Conservation (phyloP, 2,797 vertebrate species). For the Furcifer pardalis region DNA sequence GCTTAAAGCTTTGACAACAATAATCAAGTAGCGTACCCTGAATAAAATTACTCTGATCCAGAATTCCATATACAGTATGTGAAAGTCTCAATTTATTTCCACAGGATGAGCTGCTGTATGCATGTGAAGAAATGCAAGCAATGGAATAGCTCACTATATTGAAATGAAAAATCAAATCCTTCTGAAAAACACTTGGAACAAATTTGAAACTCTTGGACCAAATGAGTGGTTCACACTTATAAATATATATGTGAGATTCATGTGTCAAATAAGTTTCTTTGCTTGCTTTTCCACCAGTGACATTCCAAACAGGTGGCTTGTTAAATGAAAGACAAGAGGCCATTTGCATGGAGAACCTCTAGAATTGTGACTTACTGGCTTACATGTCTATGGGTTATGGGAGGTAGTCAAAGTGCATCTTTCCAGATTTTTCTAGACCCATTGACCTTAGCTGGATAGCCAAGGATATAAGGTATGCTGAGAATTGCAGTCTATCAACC, state of each 20-base stretch:
- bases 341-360: background rate
- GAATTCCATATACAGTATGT: background rate
- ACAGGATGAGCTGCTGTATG: too few species aligned
- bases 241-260: background rate
- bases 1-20: background rate
- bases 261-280: background rate
- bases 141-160: background rate
- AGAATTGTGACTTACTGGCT: background rate
- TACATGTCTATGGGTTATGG: background rate
- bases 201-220: background rate
- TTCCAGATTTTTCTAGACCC: too few species aligned
- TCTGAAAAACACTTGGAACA: background rate
- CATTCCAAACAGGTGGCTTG: background rate
- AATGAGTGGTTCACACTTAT: background rate
- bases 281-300: background rate
- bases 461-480: too few species aligned
- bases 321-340: background rate
- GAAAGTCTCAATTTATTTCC: background rate
- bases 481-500: too few species aligned
- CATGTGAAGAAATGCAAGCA: background rate
- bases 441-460: too few species aligned
- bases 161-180: background rate
- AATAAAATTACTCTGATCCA: background rate
- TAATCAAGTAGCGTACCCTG: background rate
- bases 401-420: background rate